phyloP scores from a whole-genome alignment of 2,797 vertebrate species.

The Sciurus vulgaris region DNA sequence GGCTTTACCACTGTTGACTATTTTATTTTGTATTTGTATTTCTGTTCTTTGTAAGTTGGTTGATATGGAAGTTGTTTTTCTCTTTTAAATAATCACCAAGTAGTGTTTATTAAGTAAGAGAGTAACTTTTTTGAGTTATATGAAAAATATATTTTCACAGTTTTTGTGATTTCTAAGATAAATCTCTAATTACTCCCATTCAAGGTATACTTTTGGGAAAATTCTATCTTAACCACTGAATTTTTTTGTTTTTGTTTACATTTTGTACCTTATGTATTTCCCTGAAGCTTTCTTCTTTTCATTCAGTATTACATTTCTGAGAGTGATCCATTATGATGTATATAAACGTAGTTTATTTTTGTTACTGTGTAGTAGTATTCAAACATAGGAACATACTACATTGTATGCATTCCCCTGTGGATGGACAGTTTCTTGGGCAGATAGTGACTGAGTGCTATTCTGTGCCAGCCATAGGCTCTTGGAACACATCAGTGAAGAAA shows the following conservation, averaged over 20 bases:
- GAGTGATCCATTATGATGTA: not conserved
- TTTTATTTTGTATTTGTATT: conserved; percentile 61
- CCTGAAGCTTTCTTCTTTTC: conserved; percentile 5
- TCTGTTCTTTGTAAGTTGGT: conserved; percentile 44
- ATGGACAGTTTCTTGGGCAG: not conserved
- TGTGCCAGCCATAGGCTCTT: conserved; percentile 18
- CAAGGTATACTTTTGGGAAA: not conserved
- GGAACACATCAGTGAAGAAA: not conserved
- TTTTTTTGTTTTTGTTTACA: not conserved
- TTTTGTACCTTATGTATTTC: not conserved
- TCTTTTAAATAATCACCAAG: conserved; percentile 19
- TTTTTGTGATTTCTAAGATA: conserved; percentile 36
- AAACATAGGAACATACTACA: not conserved
- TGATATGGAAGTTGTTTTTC: not conserved
- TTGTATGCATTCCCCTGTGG: not conserved
- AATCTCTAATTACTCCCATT: conserved; percentile 14
- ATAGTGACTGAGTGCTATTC: conserved; percentile 19
- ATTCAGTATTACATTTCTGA: conserved; percentile 25
- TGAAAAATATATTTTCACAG: conserved; percentile 20
- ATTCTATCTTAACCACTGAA: not conserved
- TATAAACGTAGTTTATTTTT: conserved; percentile 11
- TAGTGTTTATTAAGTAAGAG: conserved; percentile 1
- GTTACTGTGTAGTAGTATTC: not conserved
- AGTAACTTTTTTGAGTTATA: conserved; percentile 30
- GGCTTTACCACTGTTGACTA: conserved; percentile 4